Evolutionary conservation across 2,797 vertebrate genomes (phyloP).

Genomic region (Vultur gryphus): DNA sequence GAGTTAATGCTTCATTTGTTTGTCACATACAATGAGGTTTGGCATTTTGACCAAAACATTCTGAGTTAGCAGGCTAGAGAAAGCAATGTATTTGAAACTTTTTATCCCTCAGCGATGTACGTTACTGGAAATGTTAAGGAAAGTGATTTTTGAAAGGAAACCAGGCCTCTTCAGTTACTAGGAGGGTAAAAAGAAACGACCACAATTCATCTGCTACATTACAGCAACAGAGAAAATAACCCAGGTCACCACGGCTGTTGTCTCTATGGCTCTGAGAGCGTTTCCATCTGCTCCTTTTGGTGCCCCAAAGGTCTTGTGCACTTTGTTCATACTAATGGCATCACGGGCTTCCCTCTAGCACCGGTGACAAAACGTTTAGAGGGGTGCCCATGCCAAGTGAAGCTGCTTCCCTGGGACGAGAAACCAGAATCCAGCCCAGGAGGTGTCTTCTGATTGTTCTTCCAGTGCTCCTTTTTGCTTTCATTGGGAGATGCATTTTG

Average conservation of each 20-base stretch:
- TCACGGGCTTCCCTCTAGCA: background rate
- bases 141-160: background rate
- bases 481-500: background rate
- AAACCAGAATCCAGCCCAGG: background rate
- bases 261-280: background rate
- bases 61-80: background rate
- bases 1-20: background rate
- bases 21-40: background rate
- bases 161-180: background rate
- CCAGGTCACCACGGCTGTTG: rapidly evolving
- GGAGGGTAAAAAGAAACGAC: background rate
- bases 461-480: background rate
- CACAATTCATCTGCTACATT: background rate
- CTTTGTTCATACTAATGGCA: background rate
- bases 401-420: background rate
- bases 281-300: background rate
- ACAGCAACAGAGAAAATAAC: background rate
- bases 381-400: background rate
- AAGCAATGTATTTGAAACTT: background rate
- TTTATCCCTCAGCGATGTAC: background rate
- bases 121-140: background rate
- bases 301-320: background rate
- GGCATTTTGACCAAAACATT: background rate
- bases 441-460: background rate
- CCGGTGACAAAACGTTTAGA: background rate